Base-by-base conservation (phyloP, 2,113 vertebrate genomes). In the Bothrops jararaca region DNA sequence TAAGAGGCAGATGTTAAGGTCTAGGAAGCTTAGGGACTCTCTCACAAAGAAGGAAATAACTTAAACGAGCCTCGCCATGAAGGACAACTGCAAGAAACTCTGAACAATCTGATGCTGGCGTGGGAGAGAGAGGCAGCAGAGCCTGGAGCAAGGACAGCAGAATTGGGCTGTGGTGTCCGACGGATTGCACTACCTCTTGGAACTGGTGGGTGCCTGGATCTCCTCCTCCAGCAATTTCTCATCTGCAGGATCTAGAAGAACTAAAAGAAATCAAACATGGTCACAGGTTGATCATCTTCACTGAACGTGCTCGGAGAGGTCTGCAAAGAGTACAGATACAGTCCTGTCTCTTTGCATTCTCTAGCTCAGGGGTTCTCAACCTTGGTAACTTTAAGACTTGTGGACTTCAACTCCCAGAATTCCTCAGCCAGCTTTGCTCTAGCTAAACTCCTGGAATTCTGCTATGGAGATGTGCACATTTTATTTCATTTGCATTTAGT, bases 171-270 rank as follows among this genome's bases (percentile, higher is more conserved):
- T 0, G 20, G 89, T 5, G 20, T 13, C 20, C 4, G 1, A 60
- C n/a, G 9, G 18, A 42, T n/a, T 0, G 0, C 20, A 24, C 94
- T 94, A 99, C 99, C 99, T 98, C 95, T 99, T 99, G 1, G 99
- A 99, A 93, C 98, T 99, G 53, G 98, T 98, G 5, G 98, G 98
- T 12, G 99, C 98, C 94, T 98, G 98, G 95, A 99, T 99, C 95
- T 99, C 99, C 88, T 99, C 99, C 95, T 99, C 99, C 91, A 99
- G 94, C 91, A 99, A 98, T 92, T 99, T 99, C 95, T 99, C 99
- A 96, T 99, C 99, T 22, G 98, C 99, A 0, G 98, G 98, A 96
- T 99, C 98, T 93, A 99, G 95, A 20, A 98, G 94, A 93, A 99
- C 99, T 99, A 92, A 58, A 90, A 69, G 91, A 92, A 91, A 69